These are phyloP conservation scores for Cranoglanis bouderius DNA, from an alignment of 2,113 vertebrate species.

Conservation along the genomic window DNA sequence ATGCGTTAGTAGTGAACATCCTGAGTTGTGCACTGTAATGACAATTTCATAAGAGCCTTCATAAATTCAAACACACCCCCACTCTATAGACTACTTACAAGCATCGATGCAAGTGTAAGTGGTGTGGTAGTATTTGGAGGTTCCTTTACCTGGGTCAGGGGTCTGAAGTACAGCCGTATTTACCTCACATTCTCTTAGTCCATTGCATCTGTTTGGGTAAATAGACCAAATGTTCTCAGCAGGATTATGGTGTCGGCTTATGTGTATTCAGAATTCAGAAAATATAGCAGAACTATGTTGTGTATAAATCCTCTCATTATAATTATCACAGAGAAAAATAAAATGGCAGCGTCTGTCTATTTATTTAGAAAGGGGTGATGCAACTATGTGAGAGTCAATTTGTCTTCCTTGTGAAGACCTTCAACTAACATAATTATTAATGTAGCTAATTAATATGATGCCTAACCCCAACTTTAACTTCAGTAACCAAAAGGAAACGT, in stretches of 20 bases:
- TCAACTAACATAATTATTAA: too few species aligned
- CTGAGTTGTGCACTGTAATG: background rate
- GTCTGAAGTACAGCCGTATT: background rate
- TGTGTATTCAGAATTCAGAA: background rate
- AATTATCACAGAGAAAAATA: background rate
- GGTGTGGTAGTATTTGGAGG: slow-evolving; percentile 1
- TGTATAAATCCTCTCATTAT: background rate
- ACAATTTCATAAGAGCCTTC: background rate
- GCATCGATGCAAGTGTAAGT: background rate
- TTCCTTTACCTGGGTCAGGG: background rate
- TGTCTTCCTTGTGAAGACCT: too few species aligned
- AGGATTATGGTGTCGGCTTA: background rate
- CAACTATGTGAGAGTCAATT: too few species aligned
- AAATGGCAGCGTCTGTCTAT: background rate
- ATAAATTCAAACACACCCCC: background rate
- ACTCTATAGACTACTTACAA: background rate
- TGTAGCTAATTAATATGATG: too few species aligned
- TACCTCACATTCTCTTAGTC: background rate
- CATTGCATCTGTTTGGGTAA: slow-evolving; percentile 17
- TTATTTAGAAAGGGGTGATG: too few species aligned
- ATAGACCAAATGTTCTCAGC: background rate
- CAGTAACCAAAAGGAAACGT: too few species aligned
- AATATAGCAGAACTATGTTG: background rate
- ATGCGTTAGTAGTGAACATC: background rate
- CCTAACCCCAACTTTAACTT: too few species aligned